Evolutionary conservation across 2,888 invertebrate species (phyloP).

Genomic region (Deroplatys truncata): DNA sequence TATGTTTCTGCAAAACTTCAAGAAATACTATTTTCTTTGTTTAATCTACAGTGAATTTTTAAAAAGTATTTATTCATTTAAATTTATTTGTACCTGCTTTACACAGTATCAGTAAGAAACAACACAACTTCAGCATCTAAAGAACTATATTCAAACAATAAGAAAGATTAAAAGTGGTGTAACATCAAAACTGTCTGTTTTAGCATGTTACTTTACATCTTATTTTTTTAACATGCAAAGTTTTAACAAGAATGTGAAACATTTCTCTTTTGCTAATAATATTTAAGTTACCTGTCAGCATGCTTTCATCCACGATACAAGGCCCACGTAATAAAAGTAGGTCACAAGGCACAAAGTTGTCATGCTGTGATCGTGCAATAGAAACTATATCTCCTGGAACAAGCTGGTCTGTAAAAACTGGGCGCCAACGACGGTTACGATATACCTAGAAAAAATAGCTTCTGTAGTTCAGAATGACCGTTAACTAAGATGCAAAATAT

Average conservation of each 20-base stretch:
- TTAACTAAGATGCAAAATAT: background rate
- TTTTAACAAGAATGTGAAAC: background rate
- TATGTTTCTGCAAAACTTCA: background rate
- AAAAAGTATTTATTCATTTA: background rate
- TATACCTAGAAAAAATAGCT: constrained; percentile 60
- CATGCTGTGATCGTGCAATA: constrained; percentile 81
- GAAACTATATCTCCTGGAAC: constrained; percentile 97
- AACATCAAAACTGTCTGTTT: background rate
- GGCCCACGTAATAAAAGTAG: constrained; percentile 88
- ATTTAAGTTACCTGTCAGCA: constrained; percentile 74
- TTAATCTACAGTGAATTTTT: background rate
- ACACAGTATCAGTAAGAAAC: background rate
- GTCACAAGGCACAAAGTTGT: constrained; percentile 94
- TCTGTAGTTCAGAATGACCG: background rate
- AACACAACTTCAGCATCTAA: background rate
- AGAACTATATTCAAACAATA: background rate
- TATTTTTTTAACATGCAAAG: background rate
- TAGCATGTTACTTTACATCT: background rate
- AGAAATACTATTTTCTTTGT: background rate
- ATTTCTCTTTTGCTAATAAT: background rate
- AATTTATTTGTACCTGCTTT: background rate
- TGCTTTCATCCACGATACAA: constrained; percentile 98
- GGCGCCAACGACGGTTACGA: constrained; percentile 85
- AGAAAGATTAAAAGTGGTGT: background rate
- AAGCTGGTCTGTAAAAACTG: constrained; percentile 78